These are phyloP conservation scores for Drosophila greeni DNA, from an alignment of 2,888 invertebrate species.

Conservation along the genomic window DNA sequence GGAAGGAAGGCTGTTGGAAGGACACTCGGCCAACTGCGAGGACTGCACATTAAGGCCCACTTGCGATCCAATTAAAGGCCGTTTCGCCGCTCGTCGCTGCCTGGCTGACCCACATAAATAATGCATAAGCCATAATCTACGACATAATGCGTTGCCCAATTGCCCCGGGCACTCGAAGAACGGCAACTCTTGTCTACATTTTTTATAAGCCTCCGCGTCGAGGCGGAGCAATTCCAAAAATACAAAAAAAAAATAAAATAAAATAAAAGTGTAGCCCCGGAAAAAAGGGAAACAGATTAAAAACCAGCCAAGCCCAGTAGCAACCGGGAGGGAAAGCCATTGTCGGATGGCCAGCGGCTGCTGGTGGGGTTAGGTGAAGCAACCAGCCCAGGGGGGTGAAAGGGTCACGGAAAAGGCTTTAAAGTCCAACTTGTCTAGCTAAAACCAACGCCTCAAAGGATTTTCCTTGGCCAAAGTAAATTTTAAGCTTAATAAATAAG, in stretches of 20 bases:
- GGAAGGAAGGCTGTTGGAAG: slow-evolving; percentile 13
- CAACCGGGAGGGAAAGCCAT: slow-evolving; percentile 21
- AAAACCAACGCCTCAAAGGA: neutral
- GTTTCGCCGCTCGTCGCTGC: slow-evolving; percentile 48
- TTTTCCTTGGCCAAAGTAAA: neutral
- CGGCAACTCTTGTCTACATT: slow-evolving; percentile 44
- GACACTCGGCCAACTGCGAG: slow-evolving; percentile 13
- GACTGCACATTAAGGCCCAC: slow-evolving; percentile 53
- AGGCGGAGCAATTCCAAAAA: slow-evolving; percentile 19
- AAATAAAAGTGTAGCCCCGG: slow-evolving; percentile 6
- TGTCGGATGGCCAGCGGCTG: slow-evolving; percentile 34
- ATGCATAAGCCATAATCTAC: slow-evolving; percentile 69
- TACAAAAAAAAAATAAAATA: neutral
- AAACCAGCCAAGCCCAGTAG: slow-evolving; percentile 20
- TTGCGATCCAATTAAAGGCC: slow-evolving; percentile 69
- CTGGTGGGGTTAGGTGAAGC: slow-evolving; percentile 24
- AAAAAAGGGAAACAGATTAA: slow-evolving; percentile 43
- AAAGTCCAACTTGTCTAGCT: slow-evolving; percentile 9
- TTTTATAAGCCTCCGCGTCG: slow-evolving; percentile 50
- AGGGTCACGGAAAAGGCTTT: slow-evolving; percentile 37
- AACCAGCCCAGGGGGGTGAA: slow-evolving; percentile 8
- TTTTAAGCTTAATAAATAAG: neutral
- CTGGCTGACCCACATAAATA: slow-evolving; percentile 65
- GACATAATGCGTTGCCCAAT: slow-evolving; percentile 62
- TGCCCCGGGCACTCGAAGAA: slow-evolving; percentile 47